A percentile compares a stretch with the other conserved stretches of the same genome.
Conservation (phyloP, 2,888 invertebrate species). For the Lasioglossum vierecki region DNA sequence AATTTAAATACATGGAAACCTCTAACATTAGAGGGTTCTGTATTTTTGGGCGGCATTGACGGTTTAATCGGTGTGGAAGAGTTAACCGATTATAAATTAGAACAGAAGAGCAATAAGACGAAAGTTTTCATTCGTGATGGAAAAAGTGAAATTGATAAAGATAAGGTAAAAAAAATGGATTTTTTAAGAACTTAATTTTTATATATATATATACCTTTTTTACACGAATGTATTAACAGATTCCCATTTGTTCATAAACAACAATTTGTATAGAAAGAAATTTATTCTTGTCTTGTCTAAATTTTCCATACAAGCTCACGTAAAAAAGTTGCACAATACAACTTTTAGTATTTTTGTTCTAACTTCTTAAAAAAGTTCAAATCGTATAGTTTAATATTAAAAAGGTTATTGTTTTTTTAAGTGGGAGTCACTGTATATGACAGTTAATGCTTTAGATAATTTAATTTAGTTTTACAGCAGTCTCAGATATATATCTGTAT, state of each 20-base stretch:
- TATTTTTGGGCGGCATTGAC: conserved; percentile 85
- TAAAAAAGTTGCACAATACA: no score
- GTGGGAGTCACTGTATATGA: not conserved
- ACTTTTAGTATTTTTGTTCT: no score
- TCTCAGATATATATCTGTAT: not conserved
- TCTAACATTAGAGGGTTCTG: conserved; percentile 87
- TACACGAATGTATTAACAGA: no score
- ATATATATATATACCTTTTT: no score
- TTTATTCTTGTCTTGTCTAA: no score
- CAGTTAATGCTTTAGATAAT: not conserved
- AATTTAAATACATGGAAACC: conserved; percentile 86
- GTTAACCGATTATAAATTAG: conserved; percentile 88
- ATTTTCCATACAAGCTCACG: no score
- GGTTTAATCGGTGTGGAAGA: conserved; percentile 92
- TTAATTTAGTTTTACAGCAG: not conserved
- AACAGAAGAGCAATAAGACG: conserved; percentile 48
- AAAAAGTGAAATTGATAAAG: conserved; percentile 19
- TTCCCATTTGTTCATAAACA: no score
- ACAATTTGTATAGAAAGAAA: no score
- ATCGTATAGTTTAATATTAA: no score
- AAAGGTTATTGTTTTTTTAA: no score
- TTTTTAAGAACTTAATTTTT: not conserved
- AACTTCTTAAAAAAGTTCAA: no score
- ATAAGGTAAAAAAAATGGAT: conserved; percentile 30
- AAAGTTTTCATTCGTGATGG: conserved; percentile 23